phyloP scores from a whole-genome alignment of 1,140 invertebrate species.

The Camponotus vicinus region DNA sequence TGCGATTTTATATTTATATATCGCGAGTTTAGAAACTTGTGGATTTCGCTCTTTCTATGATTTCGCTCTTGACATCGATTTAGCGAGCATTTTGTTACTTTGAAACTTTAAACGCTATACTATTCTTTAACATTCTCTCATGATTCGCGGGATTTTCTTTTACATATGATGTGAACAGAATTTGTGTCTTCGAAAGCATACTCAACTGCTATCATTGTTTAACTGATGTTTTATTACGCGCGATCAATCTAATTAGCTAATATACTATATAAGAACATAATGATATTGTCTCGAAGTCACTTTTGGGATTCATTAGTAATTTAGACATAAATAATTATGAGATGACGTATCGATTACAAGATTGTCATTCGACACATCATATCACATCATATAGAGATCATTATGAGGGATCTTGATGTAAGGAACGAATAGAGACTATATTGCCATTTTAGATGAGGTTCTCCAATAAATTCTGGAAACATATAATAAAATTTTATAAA shows the following conservation, averaged over 20 bases:
- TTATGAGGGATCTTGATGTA: not conserved
- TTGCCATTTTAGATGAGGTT: not conserved
- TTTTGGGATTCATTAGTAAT: not conserved
- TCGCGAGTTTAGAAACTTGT: not conserved
- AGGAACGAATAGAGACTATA: not conserved
- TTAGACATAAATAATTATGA: constrained; percentile 20
- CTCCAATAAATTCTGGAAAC: not conserved
- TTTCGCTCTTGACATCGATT: not conserved
- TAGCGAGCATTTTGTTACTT: not conserved
- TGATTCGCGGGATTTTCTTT: constrained; percentile 2
- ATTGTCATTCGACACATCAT: not conserved
- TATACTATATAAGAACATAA: constrained; percentile 51
- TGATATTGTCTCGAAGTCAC: constrained; percentile 51
- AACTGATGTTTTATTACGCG: constrained; percentile 30
- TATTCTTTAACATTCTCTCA: not conserved
- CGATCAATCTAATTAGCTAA: constrained; percentile 44
- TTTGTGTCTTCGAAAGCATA: not conserved
- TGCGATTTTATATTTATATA: not conserved
- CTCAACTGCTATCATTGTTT: constrained; percentile 16
- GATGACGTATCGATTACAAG: not conserved
- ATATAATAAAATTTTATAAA: constrained; percentile 9
- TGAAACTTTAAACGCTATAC: not conserved
- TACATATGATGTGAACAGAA: not conserved
- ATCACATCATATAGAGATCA: not conserved
- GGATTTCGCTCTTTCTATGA: not conserved